These are phyloP conservation scores for Cettia cetti DNA, from an alignment of 2,113 vertebrate species.

Conservation along the genomic window DNA sequence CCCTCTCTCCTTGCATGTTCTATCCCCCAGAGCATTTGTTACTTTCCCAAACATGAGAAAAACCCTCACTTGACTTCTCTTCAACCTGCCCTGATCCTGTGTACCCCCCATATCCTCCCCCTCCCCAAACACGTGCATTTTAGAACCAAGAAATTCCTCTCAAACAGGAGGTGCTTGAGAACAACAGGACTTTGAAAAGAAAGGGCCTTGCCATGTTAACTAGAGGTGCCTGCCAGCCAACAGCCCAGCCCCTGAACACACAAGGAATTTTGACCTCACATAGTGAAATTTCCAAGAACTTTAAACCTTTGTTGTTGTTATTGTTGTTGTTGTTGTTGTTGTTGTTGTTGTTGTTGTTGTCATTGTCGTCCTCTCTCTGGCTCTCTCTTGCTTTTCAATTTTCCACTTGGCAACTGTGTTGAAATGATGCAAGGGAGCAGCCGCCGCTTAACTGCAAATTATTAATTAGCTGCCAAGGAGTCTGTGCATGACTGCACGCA, in stretches of 20 bases:
- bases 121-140: neutral
- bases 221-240: neutral
- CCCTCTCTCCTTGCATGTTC: neutral
- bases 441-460: slow-evolving; percentile 12
- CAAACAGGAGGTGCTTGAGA: neutral
- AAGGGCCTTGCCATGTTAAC: neutral
- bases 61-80: neutral
- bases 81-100: neutral
- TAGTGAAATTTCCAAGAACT: slow-evolving; percentile 55
- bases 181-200: neutral
- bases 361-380: neutral
- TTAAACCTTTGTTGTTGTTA: slow-evolving; percentile 46
- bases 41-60: neutral
- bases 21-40: neutral
- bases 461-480: slow-evolving; percentile 62
- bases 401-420: neutral
- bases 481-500: slow-evolving; percentile 33
- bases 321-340: neutral
- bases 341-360: neutral
- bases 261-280: slow-evolving; percentile 40
- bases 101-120: neutral
- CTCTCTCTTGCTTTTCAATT: slow-evolving; percentile 36
- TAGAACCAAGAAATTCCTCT: neutral
- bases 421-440: slow-evolving; percentile 54
- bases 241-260: neutral